Evolutionary conservation across 2,797 vertebrate species (phyloP).

Genomic region (Catamblyrhynchus diadema): DNA sequence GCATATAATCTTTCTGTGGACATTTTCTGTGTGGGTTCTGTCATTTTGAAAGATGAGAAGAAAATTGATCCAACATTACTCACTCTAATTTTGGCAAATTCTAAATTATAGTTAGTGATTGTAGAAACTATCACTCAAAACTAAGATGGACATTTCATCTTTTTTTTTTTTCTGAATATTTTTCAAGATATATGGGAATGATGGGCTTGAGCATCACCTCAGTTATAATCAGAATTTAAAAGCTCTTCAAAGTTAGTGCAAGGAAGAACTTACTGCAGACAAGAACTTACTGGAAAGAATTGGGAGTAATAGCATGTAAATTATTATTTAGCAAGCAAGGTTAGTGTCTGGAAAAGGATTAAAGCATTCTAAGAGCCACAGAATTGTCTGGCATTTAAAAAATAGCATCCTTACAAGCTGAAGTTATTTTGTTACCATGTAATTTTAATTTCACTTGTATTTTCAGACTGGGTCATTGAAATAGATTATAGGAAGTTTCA

Average conservation of each 20-base stretch:
- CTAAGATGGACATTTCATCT: background rate
- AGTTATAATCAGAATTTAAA: background rate
- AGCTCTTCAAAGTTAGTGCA: background rate
- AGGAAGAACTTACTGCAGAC: background rate
- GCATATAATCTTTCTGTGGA: background rate
- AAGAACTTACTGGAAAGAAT: background rate
- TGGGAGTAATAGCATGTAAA: background rate
- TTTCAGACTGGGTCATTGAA: background rate
- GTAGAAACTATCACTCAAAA: background rate
- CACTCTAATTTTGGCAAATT: constrained; percentile 36
- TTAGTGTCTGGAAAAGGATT: background rate
- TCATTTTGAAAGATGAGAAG: constrained; percentile 9
- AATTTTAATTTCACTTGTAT: background rate
- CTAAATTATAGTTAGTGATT: constrained; percentile 6
- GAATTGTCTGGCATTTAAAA: background rate
- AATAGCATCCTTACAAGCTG: background rate
- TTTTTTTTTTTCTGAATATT: background rate
- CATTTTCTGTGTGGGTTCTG: background rate
- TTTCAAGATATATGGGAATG: background rate
- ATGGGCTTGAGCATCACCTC: background rate
- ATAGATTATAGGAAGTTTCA: background rate
- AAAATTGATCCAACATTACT: constrained; percentile 13
- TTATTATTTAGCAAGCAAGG: background rate
- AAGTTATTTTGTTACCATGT: background rate
- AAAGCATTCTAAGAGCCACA: background rate